Conservation (phyloP, 2,113 vertebrate genomes). For the Cinclus mexicanus region DNA sequence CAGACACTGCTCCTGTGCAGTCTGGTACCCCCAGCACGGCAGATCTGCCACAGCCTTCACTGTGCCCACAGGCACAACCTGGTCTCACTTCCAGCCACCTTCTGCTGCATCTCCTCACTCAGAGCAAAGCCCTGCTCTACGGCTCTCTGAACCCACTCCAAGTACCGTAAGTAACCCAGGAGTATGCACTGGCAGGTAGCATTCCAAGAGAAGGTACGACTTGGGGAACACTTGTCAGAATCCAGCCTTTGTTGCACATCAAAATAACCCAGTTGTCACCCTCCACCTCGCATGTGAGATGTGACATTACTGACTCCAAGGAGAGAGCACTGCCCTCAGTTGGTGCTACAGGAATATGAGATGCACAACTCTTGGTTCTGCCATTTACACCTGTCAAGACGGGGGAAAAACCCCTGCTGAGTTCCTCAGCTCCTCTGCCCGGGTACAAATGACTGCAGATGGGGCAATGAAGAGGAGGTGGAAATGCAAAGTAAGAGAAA, state of each 20-base stretch:
- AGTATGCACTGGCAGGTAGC: neutral
- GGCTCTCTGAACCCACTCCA: neutral
- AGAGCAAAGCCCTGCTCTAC: neutral
- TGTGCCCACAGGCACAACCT: neutral
- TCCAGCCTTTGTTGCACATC: neutral
- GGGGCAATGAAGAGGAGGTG: neutral
- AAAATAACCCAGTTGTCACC: neutral
- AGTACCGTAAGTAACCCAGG: neutral
- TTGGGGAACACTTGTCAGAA: neutral
- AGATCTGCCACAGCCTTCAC: fast-evolving
- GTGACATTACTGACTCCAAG: neutral
- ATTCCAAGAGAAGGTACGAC: neutral
- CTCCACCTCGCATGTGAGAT: neutral
- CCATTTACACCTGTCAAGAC: neutral
- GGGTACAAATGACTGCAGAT: neutral
- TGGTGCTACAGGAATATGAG: neutral
- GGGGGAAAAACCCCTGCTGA: neutral
- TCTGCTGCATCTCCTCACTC: neutral
- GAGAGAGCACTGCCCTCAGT: neutral
- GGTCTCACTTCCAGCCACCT: fast-evolving
- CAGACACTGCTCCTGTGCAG: neutral
- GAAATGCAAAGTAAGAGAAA: neutral
- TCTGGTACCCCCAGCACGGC: neutral
- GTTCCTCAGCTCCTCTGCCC: neutral
- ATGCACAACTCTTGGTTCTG: neutral